phyloP scores from a whole-genome alignment of 1,140 invertebrate species.

The Centruroides sculpturatus region DNA sequence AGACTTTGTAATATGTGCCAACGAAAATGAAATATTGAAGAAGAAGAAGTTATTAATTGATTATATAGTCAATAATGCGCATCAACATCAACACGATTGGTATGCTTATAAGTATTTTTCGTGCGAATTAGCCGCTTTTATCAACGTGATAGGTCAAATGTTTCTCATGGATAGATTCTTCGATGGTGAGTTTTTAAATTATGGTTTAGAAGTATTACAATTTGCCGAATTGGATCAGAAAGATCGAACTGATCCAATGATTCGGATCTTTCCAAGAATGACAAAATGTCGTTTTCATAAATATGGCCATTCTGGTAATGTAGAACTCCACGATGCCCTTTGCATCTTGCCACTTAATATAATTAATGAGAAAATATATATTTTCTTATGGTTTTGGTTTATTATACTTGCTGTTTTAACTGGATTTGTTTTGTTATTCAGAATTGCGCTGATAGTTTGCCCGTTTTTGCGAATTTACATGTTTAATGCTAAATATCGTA shows the following conservation, averaged over 20 bases:
- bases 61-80: constrained; percentile 52
- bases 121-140: constrained; percentile 52
- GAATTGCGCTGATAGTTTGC: constrained; percentile 12
- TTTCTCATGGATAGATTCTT: constrained; percentile 83
- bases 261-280: constrained; percentile 63
- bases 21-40: constrained; percentile 70
- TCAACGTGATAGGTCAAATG: constrained; percentile 80
- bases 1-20: constrained; percentile 50
- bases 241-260: constrained; percentile 36
- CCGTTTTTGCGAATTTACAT: constrained; percentile 4
- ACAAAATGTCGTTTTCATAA: constrained; percentile 88
- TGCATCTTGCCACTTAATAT: constrained; percentile 34
- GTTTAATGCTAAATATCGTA: not conserved
- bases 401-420: constrained; percentile 21
- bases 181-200: constrained; percentile 38
- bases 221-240: constrained; percentile 67
- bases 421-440: constrained; percentile 10
- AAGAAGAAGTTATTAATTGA: constrained; percentile 51
- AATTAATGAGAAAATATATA: constrained; percentile 30
- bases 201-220: constrained; percentile 47
- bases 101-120: constrained; percentile 44
- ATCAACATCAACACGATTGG: constrained; percentile 45
- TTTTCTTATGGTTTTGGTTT: constrained; percentile 27
- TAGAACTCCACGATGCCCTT: constrained; percentile 23
- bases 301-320: constrained; percentile 54